A percentile compares a stretch with the other conserved stretches of the same genome.
phyloP scores from a whole-genome alignment of 2,113 vertebrate genomes.

The Ptyas mucosa region DNA sequence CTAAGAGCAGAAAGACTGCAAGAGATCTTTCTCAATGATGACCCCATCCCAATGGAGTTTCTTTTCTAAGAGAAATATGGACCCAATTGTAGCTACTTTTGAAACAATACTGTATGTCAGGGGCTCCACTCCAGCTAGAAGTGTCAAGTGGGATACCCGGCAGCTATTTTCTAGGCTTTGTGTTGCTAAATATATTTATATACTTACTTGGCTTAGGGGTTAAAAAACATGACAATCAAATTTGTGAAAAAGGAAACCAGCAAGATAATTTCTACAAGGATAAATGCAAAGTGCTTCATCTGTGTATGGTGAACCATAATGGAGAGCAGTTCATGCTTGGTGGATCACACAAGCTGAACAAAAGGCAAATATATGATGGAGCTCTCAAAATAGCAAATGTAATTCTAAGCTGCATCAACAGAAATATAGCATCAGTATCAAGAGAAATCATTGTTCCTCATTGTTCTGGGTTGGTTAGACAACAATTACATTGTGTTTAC shows the following conservation, averaged over 20 bases:
- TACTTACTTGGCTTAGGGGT: background rate
- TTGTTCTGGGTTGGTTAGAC: background rate
- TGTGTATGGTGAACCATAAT: background rate
- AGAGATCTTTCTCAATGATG: background rate
- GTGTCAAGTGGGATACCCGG: background rate
- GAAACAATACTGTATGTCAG: background rate
- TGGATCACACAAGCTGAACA: background rate
- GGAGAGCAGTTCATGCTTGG: background rate
- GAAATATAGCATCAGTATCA: background rate
- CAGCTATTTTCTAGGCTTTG: background rate
- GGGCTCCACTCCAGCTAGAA: background rate
- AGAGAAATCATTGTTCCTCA: background rate
- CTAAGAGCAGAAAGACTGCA: background rate
- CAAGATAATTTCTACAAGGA: background rate
- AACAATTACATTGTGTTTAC: background rate
- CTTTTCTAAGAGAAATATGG: background rate
- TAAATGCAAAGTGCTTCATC: background rate
- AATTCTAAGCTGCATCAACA: background rate
- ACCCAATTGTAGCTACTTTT: background rate
- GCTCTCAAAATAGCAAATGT: background rate
- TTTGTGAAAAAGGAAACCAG: background rate
- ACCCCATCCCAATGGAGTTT: background rate
- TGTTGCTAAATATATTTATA: background rate
- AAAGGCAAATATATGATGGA: background rate
- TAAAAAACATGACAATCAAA: background rate